Conservation (phyloP, 2,888 invertebrate genomes). For the Agriopis aurantiaria region DNA sequence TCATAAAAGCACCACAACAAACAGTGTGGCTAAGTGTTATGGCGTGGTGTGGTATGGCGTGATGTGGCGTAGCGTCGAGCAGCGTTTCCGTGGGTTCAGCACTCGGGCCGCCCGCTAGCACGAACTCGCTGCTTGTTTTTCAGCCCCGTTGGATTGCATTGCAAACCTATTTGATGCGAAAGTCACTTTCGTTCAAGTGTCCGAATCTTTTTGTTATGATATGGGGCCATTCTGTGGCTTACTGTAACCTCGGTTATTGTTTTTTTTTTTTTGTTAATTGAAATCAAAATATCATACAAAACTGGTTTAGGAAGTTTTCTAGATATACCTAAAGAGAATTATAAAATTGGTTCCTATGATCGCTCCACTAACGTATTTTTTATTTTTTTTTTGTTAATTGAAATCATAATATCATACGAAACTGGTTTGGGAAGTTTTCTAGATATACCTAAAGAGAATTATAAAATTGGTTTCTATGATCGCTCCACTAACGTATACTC, state of each 20-base stretch:
- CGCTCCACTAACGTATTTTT: no score
- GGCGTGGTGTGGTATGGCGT: conserved; percentile 11
- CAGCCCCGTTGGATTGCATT: conserved; percentile 22
- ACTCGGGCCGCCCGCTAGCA: conserved; percentile 21
- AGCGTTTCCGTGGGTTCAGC: conserved; percentile 38
- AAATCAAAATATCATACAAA: not conserved
- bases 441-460: no score
- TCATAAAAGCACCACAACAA: conserved; percentile 15
- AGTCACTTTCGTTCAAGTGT: conserved; percentile 18
- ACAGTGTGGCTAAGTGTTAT: conserved; percentile 30
- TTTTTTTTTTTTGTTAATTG: not conserved
- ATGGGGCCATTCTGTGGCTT: not conserved
- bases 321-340: no score
- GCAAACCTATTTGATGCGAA: conserved; percentile 25
- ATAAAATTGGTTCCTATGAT: no score
- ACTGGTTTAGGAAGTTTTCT: no score
- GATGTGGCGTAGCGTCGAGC: not conserved
- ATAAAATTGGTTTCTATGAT: no score
- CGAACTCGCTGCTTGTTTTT: conserved; percentile 34
- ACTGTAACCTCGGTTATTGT: not conserved
- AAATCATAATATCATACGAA: not conserved
- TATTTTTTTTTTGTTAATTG: no score
- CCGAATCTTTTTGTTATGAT: conserved; percentile 2
- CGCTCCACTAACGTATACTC: no score
- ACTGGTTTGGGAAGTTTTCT: no score